These are phyloP conservation scores for Salpingus planirostris DNA, from an alignment of 2,888 invertebrate genomes.

Conservation along the genomic window DNA sequence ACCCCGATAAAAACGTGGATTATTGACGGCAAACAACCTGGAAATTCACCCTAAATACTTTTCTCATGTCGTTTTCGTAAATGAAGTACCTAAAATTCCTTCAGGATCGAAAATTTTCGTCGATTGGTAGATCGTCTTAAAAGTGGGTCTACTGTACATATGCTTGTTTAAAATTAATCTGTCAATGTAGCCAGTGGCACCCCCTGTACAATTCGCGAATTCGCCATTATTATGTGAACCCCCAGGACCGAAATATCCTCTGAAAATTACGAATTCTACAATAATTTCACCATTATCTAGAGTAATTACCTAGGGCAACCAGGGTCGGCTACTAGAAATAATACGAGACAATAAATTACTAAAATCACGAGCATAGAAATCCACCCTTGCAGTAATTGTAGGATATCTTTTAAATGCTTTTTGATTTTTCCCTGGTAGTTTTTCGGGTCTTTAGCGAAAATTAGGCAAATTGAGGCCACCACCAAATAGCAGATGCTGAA, in stretches of 20 bases:
- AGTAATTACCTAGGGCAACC: slow-evolving; percentile 71
- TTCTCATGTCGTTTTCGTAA: too few relatives aligned
- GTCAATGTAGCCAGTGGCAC: slow-evolving; percentile 83
- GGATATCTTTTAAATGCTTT: slow-evolving; percentile 28
- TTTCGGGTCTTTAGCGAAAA: too few relatives aligned
- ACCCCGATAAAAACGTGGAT: slow-evolving; percentile 75
- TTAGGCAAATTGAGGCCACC: slow-evolving; percentile 46
- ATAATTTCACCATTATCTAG: slow-evolving; percentile 1
- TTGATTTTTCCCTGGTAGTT: slow-evolving; percentile 12
- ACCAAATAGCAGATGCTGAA: slow-evolving; percentile 77
- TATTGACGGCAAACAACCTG: slow-evolving; percentile 66
- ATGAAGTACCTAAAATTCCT: slow-evolving; percentile 77
- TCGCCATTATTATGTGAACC: slow-evolving; percentile 67
- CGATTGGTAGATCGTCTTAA: slow-evolving; percentile 47
- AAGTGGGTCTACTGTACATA: slow-evolving; percentile 65
- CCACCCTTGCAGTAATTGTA: slow-evolving; percentile 51
- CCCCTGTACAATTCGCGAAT: slow-evolving; percentile 71
- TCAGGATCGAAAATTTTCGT: slow-evolving; percentile 75
- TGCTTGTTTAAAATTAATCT: slow-evolving; percentile 65
- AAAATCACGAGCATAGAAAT: slow-evolving; percentile 54
- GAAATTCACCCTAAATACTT: too few relatives aligned
- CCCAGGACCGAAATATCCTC: slow-evolving; percentile 89
- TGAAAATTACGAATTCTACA: slow-evolving; percentile 31
- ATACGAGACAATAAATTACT: slow-evolving; percentile 56
- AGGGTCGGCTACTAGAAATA: slow-evolving; percentile 65